A percentile compares a stretch with the other conserved stretches of the same genome.
Conservation (phyloP, 1,140 invertebrate genomes). For the Holotrichia oblita region DNA sequence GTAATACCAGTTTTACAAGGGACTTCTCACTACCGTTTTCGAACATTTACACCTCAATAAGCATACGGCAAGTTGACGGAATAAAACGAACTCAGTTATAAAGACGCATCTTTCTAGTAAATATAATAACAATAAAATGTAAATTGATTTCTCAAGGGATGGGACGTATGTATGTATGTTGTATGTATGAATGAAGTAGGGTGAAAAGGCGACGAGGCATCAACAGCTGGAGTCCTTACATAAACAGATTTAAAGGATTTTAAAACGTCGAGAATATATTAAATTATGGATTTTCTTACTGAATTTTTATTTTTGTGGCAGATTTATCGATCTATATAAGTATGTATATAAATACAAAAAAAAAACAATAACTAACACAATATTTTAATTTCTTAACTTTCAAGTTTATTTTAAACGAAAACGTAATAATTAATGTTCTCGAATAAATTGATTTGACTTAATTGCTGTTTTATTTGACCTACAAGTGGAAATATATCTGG, state of each 20-base stretch:
- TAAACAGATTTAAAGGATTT: conserved; percentile 33
- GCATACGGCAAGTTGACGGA: conserved; percentile 12
- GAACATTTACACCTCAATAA: conserved; percentile 26
- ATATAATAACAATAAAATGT: conserved; percentile 60
- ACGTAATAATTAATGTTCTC: no score
- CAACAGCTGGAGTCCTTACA: conserved; percentile 29
- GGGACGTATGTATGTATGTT: conserved; percentile 31
- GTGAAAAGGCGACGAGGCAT: conserved; percentile 27
- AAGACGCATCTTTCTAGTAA: conserved; percentile 58
- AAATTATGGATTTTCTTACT: background rate
- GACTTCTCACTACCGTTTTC: background rate
- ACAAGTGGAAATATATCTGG: no score
- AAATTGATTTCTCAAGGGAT: conserved; percentile 59
- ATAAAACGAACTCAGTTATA: conserved; percentile 45
- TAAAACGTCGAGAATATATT: conserved; percentile 4
- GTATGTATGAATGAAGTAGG: conserved; percentile 29
- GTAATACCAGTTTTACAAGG: conserved; percentile 31
- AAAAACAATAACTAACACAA: no score
- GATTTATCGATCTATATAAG: no score
- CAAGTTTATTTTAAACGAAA: no score
- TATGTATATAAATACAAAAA: no score
- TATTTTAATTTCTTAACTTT: no score
- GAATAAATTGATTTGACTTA: no score
- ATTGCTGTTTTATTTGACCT: no score
- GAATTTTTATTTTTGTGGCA: no score